Conservation (phyloP, 1,140 invertebrate genomes). For the Papilio helenus region DNA sequence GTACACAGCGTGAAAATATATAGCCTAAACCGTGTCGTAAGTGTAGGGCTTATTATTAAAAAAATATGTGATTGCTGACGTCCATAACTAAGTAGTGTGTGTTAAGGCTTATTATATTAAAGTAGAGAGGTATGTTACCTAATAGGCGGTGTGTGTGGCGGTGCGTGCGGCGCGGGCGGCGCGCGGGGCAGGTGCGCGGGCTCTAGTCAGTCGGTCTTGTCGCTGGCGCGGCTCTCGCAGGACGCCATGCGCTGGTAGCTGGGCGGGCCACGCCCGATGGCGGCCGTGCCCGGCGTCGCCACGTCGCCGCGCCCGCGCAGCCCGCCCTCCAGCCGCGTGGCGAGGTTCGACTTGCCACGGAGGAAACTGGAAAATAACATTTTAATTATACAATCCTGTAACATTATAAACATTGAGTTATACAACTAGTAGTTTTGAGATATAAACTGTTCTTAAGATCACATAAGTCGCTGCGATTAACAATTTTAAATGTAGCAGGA, state of each 20-base stretch:
- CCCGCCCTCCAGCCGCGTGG: conserved; percentile 72
- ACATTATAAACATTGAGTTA: too few species aligned
- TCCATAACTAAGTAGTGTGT: too few species aligned
- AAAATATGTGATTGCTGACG: too few species aligned
- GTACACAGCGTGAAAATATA: too few species aligned
- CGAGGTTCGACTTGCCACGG: conserved; percentile 88
- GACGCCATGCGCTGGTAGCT: conserved; percentile 93
- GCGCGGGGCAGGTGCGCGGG: conserved; percentile 79
- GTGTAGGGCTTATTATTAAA: too few species aligned
- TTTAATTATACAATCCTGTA: background rate
- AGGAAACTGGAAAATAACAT: conserved; percentile 86
- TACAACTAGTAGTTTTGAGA: too few species aligned
- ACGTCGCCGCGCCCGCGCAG: conserved; percentile 81
- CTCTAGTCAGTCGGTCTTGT: conserved; percentile 92
- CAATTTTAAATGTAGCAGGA: too few species aligned
- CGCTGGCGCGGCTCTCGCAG: conserved; percentile 89
- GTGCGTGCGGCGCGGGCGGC: background rate
- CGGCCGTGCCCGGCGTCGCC: conserved; percentile 86
- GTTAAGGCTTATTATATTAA: too few species aligned
- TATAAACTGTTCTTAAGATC: too few species aligned
- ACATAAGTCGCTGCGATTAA: too few species aligned
- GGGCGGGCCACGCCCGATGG: conserved; percentile 85
- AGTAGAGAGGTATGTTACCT: too few species aligned
- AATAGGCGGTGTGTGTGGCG: conserved; percentile 63
- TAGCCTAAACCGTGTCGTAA: too few species aligned